A percentile compares a stretch with the other conserved stretches of the same genome.
phyloP scores from a whole-genome alignment of 2,797 vertebrate species.

The Sylvilagus floridanus region DNA sequence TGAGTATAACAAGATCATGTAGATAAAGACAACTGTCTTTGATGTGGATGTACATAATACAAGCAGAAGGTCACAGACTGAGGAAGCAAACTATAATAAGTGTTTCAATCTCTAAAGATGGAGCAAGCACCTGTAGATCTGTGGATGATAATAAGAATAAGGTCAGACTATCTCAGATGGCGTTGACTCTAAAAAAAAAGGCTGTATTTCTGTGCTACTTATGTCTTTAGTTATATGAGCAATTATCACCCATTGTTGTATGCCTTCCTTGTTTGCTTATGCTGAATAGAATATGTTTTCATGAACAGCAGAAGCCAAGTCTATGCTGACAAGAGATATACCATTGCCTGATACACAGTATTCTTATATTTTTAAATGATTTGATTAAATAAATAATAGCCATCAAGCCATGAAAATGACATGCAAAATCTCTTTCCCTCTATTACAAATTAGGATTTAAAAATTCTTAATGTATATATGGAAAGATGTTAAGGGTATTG shows the following conservation, averaged over 20 bases:
- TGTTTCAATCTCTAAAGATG: neutral
- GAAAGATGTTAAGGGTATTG: neutral
- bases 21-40: neutral
- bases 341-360: neutral
- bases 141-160: neutral
- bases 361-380: neutral
- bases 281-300: neutral
- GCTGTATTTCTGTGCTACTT: neutral
- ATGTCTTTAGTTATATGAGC: neutral
- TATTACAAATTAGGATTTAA: neutral
- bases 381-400: neutral
- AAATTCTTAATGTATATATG: neutral
- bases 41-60: neutral
- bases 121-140: neutral
- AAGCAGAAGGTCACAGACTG: neutral
- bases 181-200: neutral
- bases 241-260: neutral
- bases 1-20: neutral
- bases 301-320: neutral
- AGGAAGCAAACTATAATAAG: neutral
- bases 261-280: neutral
- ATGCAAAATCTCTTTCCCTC: neutral
- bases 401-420: neutral
- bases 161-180: neutral
- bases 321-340: neutral